These are phyloP conservation scores for Psettodes erumei DNA, from an alignment of 2,113 vertebrate species.

Conservation along the genomic window DNA sequence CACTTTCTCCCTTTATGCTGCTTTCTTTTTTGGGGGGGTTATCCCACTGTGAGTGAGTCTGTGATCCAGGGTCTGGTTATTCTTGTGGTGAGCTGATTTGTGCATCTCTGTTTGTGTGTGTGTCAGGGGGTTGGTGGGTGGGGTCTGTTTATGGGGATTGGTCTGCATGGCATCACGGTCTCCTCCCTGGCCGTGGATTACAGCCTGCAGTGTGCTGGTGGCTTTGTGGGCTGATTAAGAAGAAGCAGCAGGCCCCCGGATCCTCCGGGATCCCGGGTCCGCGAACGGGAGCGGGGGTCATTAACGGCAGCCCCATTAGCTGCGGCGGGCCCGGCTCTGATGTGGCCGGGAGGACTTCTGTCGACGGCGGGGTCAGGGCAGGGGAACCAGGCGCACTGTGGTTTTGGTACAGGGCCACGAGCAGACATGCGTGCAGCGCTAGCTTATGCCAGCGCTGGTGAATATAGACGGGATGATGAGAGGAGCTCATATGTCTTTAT, in stretches of 20 bases:
- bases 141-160: slow-evolving; percentile 68
- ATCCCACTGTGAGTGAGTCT: slow-evolving; percentile 21
- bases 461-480: slow-evolving; percentile 66
- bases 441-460: slow-evolving; percentile 43
- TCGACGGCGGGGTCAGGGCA: slow-evolving; percentile 64
- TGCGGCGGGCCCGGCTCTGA: slow-evolving; percentile 66
- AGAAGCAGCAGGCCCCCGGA: slow-evolving; percentile 57
- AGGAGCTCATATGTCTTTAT: slow-evolving; percentile 57
- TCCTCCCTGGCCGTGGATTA: slow-evolving; percentile 69
- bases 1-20: not conserved
- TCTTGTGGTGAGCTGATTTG: slow-evolving; percentile 64
- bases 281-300: slow-evolving; percentile 74
- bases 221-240: slow-evolving; percentile 79
- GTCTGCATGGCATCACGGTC: slow-evolving; percentile 71
- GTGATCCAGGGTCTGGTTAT: slow-evolving; percentile 64
- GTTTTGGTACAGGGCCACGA: slow-evolving; percentile 64
- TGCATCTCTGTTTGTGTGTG: not conserved
- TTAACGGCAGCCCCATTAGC: slow-evolving; percentile 78
- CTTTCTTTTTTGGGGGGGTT: slow-evolving; percentile 24
- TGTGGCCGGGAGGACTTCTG: slow-evolving; percentile 73
- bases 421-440: slow-evolving; percentile 44
- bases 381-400: slow-evolving; percentile 56
- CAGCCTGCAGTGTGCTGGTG: slow-evolving; percentile 54
- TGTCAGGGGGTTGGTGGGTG: slow-evolving; percentile 16
- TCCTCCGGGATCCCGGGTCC: slow-evolving; percentile 46